Conservation (phyloP, 2,888 invertebrate species). For the Deilephila elpenor region DNA sequence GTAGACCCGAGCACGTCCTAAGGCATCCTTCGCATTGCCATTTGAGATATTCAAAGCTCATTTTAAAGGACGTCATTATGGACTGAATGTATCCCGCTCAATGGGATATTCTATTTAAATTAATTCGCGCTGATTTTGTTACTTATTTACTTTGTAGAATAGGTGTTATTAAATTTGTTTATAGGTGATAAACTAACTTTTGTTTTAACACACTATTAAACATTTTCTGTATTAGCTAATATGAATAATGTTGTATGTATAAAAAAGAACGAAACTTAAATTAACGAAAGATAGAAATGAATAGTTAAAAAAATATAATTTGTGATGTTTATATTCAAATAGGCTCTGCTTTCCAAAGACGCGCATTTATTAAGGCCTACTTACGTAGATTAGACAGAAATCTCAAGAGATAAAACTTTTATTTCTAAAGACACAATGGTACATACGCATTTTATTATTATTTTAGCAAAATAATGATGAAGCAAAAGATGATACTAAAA, state of each 20-base stretch:
- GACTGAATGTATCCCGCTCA: conserved; percentile 48
- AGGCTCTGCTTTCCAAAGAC: neutral
- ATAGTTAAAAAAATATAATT: neutral
- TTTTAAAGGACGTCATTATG: conserved; percentile 60
- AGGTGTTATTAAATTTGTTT: neutral
- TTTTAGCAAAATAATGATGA: no score
- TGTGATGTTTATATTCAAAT: neutral
- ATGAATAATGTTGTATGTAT: no score
- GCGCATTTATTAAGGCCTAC: neutral
- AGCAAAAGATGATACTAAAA: no score
- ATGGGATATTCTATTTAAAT: conserved; percentile 47
- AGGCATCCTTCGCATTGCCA: conserved; percentile 51
- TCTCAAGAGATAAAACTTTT: neutral
- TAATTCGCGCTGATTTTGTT: conserved; percentile 33
- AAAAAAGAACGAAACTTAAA: neutral
- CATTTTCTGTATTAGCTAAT: no score
- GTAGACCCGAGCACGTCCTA: conserved; percentile 48
- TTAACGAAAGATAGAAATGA: neutral
- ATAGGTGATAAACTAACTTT: neutral
- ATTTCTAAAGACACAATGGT: no score
- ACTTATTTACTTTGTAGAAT: neutral
- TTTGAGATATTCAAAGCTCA: conserved; percentile 69
- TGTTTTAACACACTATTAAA: no score
- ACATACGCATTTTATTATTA: no score
- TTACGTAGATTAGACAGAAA: neutral